These are phyloP conservation scores for Drosophila rhopaloa DNA, from an alignment of 1,140 invertebrate genomes.

Conservation along the genomic window DNA sequence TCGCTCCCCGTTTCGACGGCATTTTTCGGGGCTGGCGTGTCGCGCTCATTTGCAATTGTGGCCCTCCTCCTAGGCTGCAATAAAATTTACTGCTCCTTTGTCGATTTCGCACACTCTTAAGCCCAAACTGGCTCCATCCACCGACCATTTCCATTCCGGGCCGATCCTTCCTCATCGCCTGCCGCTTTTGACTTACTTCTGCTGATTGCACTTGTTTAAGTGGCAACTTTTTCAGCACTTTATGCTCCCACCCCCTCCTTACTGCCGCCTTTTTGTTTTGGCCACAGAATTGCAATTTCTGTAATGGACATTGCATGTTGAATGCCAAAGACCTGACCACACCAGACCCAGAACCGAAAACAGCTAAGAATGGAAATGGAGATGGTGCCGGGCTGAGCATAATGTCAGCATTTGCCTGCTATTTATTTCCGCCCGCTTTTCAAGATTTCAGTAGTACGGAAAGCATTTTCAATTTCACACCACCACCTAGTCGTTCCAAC, in stretches of 20 bases:
- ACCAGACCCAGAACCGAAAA: slow-evolving; percentile 14
- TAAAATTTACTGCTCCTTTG: slow-evolving; percentile 78
- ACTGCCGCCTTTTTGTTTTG: slow-evolving; percentile 26
- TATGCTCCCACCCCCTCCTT: slow-evolving; percentile 12
- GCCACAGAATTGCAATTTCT: slow-evolving; percentile 64
- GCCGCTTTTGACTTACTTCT: slow-evolving; percentile 68
- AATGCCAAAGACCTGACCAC: slow-evolving; percentile 58
- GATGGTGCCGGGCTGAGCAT: slow-evolving; percentile 41
- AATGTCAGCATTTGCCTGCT: slow-evolving; percentile 58
- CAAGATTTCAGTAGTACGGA: slow-evolving; percentile 34
- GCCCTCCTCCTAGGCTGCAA: slow-evolving; percentile 42
- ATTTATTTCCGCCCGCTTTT: slow-evolving; percentile 68
- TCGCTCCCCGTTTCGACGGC: slow-evolving; percentile 29
- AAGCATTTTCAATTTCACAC: slow-evolving; percentile 59
- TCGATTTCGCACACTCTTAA: slow-evolving; percentile 75
- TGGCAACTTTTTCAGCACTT: slow-evolving; percentile 60
- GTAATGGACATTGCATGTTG: slow-evolving; percentile 78
- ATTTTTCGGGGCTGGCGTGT: slow-evolving; percentile 62
- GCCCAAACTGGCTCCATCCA: slow-evolving; percentile 28
- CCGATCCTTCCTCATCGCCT: slow-evolving; percentile 28
- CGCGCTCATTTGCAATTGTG: slow-evolving; percentile 74
- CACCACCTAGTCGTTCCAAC: slow-evolving; percentile 1
- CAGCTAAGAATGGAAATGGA: slow-evolving; percentile 29
- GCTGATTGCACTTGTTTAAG: slow-evolving; percentile 78
- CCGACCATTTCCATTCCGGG: slow-evolving; percentile 24